phyloP scores from a whole-genome alignment of 1,140 invertebrate genomes.

The Hyles euphorbiae region DNA sequence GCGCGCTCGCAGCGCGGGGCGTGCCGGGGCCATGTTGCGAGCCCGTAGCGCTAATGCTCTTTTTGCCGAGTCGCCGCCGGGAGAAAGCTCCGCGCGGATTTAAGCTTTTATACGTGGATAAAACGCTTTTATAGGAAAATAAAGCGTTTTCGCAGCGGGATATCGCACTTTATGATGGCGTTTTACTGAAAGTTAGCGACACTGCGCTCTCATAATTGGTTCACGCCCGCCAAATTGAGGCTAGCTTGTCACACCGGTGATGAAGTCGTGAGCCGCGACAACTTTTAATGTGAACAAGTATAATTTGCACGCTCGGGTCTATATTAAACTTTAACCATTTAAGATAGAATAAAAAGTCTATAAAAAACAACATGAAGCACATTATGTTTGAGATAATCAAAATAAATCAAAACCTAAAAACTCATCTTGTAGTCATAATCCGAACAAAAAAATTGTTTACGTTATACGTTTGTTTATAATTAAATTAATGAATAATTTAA shows the following conservation, averaged over 20 bases:
- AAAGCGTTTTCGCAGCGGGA: slow-evolving; percentile 71
- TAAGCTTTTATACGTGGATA: slow-evolving; percentile 74
- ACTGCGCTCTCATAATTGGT: slow-evolving; percentile 62
- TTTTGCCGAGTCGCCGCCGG: slow-evolving; percentile 60
- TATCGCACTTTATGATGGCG: slow-evolving; percentile 68
- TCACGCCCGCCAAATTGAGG: slow-evolving; percentile 54
- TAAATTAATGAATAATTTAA: no score
- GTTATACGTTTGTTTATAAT: no score
- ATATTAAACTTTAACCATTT: no score
- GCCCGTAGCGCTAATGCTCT: slow-evolving; percentile 59
- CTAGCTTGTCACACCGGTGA: slow-evolving; percentile 23
- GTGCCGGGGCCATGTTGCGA: slow-evolving; percentile 64
- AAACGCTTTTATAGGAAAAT: slow-evolving; percentile 74
- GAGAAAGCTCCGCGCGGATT: slow-evolving; percentile 72
- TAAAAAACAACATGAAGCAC: no score
- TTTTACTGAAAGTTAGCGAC: slow-evolving; percentile 71
- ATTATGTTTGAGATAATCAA: no score
- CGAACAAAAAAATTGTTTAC: no score
- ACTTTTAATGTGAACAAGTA: neutral
- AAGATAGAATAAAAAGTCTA: no score
- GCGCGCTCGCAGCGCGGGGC: slow-evolving; percentile 35
- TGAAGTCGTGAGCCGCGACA: neutral
- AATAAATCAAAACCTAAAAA: no score
- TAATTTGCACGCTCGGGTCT: no score
- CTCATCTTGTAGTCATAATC: no score